Base-by-base conservation (phyloP, 2,888 invertebrate genomes). In the Diarsia dahlii region DNA sequence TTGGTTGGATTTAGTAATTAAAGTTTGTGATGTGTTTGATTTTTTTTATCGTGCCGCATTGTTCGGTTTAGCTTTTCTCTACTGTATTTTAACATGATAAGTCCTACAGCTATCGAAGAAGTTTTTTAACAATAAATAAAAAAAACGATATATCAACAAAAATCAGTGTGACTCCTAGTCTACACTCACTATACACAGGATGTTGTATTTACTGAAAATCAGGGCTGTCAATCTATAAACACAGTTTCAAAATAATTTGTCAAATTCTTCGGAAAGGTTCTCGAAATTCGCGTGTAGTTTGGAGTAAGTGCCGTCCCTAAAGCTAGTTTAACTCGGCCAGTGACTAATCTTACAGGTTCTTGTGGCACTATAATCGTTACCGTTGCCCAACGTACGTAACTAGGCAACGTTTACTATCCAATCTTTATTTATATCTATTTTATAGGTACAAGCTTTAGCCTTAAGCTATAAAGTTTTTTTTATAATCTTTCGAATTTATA, bases 301-400 rank as follows among this genome's bases (percentile, higher is more conserved):
- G 28, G 46, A 23, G 5, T 66, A 56, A 75, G 76, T 52, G 54
- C 18, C 85, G 78, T 74, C 58, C 71, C 83, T 83, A 69, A 82
- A 73, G 71, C 56, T 71, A 68, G 71, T 69, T 66, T 28, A 85
- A 78, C 52, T 74, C 68, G 79, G 71, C 68, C 86, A 85, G 84
- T 85, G 84, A 83, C 83, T 83, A 85, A 83, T 83, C 67, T 74
- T 74, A 68, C 83, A 83, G 83, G 83, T 83, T 83, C 83, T 69
- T 66, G 83, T 78, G 79, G 79, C 86, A 85, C 70, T 78, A 82
- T 83, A 83, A 83, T 85, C 83, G 83, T 82, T 76, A 84, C 85
- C 65, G 71, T 83, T 83, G 86, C 83, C 74, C 60, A 85, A 83
- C 83, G 74, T 20, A 68, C 73, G 79, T 85, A 83, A 82, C 71